These are phyloP conservation scores for Brevimyrus niger DNA, from an alignment of 2,113 vertebrate genomes.

Conservation along the genomic window DNA sequence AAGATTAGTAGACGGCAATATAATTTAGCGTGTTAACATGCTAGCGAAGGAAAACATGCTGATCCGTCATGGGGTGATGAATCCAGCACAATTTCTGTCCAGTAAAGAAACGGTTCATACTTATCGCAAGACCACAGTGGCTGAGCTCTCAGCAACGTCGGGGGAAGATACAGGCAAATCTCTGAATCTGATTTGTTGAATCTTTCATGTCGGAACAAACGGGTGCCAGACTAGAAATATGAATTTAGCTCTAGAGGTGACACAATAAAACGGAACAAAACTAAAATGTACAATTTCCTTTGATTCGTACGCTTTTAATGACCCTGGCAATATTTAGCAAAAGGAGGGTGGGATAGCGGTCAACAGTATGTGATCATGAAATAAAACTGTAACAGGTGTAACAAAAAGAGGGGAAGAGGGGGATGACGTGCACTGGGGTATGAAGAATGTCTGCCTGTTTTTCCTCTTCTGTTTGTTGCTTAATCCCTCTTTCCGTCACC, in stretches of 20 bases:
- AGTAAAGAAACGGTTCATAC: not conserved
- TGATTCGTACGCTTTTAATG: not conserved
- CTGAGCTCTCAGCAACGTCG: not conserved
- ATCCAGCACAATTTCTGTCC: not conserved
- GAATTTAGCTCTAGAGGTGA: not conserved
- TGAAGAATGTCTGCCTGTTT: not conserved
- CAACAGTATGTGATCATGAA: not conserved
- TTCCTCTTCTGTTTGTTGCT: not conserved
- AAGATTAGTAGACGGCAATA: not conserved
- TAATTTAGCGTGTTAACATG: not conserved
- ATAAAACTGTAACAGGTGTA: not conserved
- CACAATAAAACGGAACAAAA: not conserved
- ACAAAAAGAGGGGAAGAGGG: not conserved
- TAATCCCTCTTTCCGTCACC: not conserved
- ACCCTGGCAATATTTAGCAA: not conserved
- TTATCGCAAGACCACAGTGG: not conserved
- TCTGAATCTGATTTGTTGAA: not conserved
- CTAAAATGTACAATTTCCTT: not conserved
- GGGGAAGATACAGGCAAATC: not conserved
- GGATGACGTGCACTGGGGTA: not conserved
- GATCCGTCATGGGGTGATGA: not conserved
- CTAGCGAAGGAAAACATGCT: not conserved
- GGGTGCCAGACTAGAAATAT: not conserved
- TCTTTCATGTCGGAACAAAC: not conserved
- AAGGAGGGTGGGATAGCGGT: not conserved